Evolutionary conservation across 2,797 vertebrate genomes (phyloP).

Genomic region (Threskiornis aethiopicus): DNA sequence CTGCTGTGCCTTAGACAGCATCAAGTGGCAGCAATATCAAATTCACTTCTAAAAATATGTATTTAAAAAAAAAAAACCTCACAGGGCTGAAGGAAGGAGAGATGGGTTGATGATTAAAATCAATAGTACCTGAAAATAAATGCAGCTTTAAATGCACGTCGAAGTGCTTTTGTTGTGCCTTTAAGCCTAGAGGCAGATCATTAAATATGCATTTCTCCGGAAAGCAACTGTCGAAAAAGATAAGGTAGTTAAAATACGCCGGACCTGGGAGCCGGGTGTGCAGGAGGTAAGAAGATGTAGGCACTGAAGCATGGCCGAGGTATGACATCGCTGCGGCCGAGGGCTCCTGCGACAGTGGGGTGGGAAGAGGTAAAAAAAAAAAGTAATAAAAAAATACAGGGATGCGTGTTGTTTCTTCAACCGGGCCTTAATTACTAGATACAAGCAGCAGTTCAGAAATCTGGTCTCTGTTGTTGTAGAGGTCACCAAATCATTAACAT

Average conservation of each 20-base stretch:
- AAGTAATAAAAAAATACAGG: slow-evolving; percentile 34
- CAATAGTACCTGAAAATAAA: slow-evolving; percentile 68
- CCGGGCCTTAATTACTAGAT: slow-evolving; percentile 82
- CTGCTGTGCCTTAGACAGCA: slow-evolving; percentile 8
- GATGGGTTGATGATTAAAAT: slow-evolving; percentile 50
- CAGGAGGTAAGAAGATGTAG: slow-evolving; percentile 57
- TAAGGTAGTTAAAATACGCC: slow-evolving; percentile 76
- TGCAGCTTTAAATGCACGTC: slow-evolving; percentile 71
- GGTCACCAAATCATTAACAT: slow-evolving; percentile 84
- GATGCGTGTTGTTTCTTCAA: slow-evolving; percentile 76
- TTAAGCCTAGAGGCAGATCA: slow-evolving; percentile 77
- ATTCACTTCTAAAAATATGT: slow-evolving; percentile 10
- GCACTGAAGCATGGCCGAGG: slow-evolving; percentile 61
- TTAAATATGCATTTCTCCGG: slow-evolving; percentile 84
- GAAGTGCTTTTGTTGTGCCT: slow-evolving; percentile 81
- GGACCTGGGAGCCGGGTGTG: slow-evolving; percentile 44
- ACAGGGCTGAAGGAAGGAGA: background rate
- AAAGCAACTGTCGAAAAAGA: slow-evolving; percentile 80
- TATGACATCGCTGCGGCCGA: slow-evolving; percentile 39
- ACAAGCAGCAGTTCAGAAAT: slow-evolving; percentile 83
- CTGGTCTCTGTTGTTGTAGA: slow-evolving; percentile 82
- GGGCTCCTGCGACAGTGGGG: slow-evolving; percentile 18
- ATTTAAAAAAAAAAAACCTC: background rate
- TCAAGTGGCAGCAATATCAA: background rate
- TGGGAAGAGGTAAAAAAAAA: background rate